phyloP scores from a whole-genome alignment of 2,113 vertebrate species.

The Peromyscus californicus region DNA sequence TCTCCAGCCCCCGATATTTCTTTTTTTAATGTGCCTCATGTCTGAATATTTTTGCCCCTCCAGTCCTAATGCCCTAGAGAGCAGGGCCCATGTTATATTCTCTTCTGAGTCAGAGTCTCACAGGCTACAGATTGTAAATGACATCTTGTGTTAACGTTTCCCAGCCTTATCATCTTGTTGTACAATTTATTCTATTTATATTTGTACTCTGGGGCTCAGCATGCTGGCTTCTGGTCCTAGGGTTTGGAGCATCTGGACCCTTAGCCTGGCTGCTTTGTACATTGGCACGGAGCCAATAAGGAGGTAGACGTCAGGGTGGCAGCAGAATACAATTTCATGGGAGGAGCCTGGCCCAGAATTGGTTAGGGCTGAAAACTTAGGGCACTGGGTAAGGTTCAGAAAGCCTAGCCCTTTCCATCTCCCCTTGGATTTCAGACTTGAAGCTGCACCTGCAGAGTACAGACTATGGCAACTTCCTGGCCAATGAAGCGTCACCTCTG shows the following conservation, averaged over 20 bases:
- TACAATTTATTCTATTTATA: neutral
- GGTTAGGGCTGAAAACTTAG: neutral
- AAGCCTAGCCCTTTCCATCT: neutral
- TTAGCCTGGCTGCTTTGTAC: neutral
- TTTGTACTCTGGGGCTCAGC: neutral
- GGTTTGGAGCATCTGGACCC: slow-evolving; percentile 12
- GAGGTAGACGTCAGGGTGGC: neutral
- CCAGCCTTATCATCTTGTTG: neutral
- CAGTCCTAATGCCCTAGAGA: neutral
- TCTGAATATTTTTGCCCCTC: neutral
- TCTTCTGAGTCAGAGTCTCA: slow-evolving; percentile 17
- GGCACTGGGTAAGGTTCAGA: neutral
- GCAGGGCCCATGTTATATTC: neutral
- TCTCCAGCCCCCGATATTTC: no score
- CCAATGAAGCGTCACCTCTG: slow-evolving; percentile 97
- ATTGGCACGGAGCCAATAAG: slow-evolving; percentile 21
- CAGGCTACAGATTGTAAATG: slow-evolving; percentile 2
- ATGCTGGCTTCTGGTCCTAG: neutral
- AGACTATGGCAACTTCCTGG: slow-evolving; percentile 98
- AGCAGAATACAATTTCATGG: neutral
- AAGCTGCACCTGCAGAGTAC: slow-evolving; percentile 99
- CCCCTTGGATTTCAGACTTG: slow-evolving; percentile 89
- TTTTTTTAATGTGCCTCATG: neutral
- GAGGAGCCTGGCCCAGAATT: neutral
- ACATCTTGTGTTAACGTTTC: slow-evolving; percentile 10